A percentile compares a stretch with the other conserved stretches of the same genome.
These are phyloP conservation scores for Onychomys torridus DNA, from an alignment of 2,797 vertebrate species.

Conservation along the genomic window DNA sequence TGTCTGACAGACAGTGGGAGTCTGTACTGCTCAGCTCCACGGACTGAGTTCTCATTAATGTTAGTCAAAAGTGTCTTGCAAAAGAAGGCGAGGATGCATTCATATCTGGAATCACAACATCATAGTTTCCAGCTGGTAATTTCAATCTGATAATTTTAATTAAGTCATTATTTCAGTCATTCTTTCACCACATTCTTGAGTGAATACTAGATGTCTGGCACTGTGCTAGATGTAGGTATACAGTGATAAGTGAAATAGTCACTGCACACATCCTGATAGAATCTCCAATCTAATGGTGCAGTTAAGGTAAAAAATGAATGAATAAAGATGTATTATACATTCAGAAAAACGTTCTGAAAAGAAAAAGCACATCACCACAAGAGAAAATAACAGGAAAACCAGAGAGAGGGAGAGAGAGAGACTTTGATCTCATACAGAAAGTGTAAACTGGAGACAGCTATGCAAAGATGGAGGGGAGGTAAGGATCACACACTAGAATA, in stretches of 20 bases:
- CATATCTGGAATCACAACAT: not conserved
- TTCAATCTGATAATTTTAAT: slow-evolving; percentile 48
- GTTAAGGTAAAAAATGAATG: not conserved
- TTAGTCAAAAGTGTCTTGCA: not conserved
- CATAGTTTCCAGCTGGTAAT: slow-evolving; percentile 5
- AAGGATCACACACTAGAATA: not conserved
- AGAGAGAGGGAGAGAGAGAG: not conserved
- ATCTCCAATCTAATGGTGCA: not conserved
- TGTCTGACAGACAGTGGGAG: slow-evolving; percentile 33
- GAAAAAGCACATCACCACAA: not conserved
- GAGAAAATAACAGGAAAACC: not conserved
- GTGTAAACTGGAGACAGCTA: not conserved
- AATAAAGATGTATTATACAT: slow-evolving; percentile 17
- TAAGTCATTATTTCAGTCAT: not conserved
- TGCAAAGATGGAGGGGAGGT: not conserved
- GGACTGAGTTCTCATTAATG: not conserved
- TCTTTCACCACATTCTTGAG: slow-evolving; percentile 32
- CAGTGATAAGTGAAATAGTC: not conserved
- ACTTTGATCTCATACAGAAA: not conserved
- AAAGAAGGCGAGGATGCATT: not conserved
- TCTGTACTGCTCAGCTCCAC: not conserved
- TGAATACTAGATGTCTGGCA: not conserved
- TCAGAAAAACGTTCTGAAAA: slow-evolving; percentile 19
- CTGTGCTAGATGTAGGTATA: not conserved
- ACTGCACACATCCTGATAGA: not conserved